Conservation (phyloP, 2,113 vertebrate genomes). For the Penelope pileata region DNA sequence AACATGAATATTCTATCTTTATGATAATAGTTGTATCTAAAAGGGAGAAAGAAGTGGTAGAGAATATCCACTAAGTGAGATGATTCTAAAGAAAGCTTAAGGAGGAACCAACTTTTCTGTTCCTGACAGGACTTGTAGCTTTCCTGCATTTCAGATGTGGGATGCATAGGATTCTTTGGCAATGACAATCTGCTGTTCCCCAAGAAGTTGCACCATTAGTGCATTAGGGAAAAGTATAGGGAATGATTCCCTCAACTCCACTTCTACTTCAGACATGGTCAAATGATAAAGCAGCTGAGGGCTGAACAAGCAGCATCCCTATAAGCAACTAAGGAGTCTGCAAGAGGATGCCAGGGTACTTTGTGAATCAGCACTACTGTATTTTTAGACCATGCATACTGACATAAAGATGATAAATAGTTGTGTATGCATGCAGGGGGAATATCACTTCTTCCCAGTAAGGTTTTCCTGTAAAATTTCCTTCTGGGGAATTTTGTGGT, state of each 20-base stretch:
- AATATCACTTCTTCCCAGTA: background rate
- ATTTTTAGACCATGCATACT: background rate
- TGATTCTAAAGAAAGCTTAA: background rate
- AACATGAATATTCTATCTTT: background rate
- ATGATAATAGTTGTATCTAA: background rate
- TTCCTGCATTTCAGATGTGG: background rate
- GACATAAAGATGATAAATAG: background rate
- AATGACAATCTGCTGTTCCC: background rate
- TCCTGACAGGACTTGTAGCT: background rate
- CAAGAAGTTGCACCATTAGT: accelerated
- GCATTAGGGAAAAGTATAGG: background rate
- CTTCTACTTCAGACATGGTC: background rate
- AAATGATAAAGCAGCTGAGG: background rate
- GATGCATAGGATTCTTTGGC: background rate
- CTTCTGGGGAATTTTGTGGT: background rate
- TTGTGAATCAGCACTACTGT: background rate
- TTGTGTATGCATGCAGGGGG: background rate
- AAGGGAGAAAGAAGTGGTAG: background rate
- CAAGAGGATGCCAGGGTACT: background rate
- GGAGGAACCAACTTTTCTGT: background rate
- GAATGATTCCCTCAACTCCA: background rate
- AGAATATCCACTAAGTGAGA: background rate
- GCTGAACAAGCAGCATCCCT: background rate
- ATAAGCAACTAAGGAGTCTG: background rate
- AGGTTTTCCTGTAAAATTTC: background rate